A percentile compares a stretch with the other conserved stretches of the same genome.
These are phyloP conservation scores for Cerceris rybyensis DNA, from an alignment of 2,888 invertebrate genomes.

Conservation along the genomic window DNA sequence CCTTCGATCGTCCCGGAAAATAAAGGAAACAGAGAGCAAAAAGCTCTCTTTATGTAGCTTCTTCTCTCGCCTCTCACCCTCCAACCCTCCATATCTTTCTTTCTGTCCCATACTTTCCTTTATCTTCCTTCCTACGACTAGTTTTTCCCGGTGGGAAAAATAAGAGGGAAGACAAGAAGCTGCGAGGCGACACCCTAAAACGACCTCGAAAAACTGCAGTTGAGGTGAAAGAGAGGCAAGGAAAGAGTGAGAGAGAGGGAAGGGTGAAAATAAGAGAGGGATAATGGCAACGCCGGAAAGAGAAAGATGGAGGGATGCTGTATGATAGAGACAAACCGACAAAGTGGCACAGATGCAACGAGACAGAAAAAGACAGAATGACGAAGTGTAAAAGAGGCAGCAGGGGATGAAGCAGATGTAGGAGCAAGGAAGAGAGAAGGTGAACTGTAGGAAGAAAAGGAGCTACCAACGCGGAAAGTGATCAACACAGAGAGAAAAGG, in stretches of 20 bases:
- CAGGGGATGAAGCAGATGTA: no score
- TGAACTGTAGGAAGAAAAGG: no score
- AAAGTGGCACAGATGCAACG: background rate
- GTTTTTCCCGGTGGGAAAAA: constrained; percentile 4
- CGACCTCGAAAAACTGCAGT: background rate
- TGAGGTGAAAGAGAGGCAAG: background rate
- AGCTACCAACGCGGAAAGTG: no score
- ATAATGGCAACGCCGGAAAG: background rate
- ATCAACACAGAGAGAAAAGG: no score
- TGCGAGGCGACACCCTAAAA: constrained; percentile 7
- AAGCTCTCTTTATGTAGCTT: constrained; percentile 5
- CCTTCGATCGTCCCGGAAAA: constrained; percentile 31
- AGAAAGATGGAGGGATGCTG: background rate
- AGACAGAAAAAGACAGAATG: background rate
- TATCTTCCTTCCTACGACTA: background rate
- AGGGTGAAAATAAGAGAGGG: background rate
- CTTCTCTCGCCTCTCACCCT: background rate
- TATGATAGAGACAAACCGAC: background rate
- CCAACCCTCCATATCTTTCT: background rate
- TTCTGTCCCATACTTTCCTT: background rate
- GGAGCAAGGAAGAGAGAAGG: no score
- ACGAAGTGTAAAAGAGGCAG: background rate
- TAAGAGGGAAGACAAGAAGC: background rate
- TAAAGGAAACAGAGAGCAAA: background rate
- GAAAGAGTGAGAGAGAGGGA: no score